Evolutionary conservation across 1,140 invertebrate species (phyloP).

Genomic region (Ostrea edulis): DNA sequence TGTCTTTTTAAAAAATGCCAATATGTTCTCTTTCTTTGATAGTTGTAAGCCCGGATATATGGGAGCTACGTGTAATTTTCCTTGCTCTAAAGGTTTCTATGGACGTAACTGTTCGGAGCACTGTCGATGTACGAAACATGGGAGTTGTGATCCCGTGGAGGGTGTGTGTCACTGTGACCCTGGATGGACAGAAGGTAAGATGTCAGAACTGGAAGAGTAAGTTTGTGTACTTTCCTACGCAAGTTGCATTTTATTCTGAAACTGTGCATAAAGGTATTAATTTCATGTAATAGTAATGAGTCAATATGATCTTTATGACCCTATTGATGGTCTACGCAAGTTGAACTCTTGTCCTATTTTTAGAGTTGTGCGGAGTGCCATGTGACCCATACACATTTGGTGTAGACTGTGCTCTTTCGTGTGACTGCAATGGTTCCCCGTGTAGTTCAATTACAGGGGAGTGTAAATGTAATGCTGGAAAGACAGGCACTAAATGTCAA

Average conservation of each 20-base stretch:
- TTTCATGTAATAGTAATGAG: too few species aligned
- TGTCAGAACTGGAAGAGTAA: neutral
- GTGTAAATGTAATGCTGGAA: slow-evolving; percentile 92
- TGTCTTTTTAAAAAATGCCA: too few species aligned
- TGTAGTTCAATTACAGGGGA: slow-evolving; percentile 89
- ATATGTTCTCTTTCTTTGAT: neutral
- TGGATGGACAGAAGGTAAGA: slow-evolving; percentile 83
- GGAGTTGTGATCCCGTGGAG: slow-evolving; percentile 92
- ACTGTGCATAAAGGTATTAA: too few species aligned
- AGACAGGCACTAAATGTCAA: slow-evolving; percentile 87
- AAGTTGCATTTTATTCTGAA: neutral
- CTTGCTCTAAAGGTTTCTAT: slow-evolving; percentile 65
- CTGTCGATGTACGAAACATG: slow-evolving; percentile 79
- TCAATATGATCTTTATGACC: too few species aligned
- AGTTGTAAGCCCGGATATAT: slow-evolving; percentile 82
- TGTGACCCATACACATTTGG: slow-evolving; percentile 79
- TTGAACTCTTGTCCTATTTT: too few species aligned
- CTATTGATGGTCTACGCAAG: too few species aligned
- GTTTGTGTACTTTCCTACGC: neutral
- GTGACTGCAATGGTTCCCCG: slow-evolving; percentile 78
- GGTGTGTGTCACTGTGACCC: slow-evolving; percentile 91
- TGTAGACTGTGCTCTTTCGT: slow-evolving; percentile 62
- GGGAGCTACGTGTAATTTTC: slow-evolving; percentile 85
- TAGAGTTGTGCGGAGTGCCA: slow-evolving; percentile 60
- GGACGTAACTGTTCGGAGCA: slow-evolving; percentile 62